Evolutionary conservation across 2,888 invertebrate genomes (phyloP), one percentile per base, ranked within the genome.

Genomic region (Eulithis prunata): DNA sequence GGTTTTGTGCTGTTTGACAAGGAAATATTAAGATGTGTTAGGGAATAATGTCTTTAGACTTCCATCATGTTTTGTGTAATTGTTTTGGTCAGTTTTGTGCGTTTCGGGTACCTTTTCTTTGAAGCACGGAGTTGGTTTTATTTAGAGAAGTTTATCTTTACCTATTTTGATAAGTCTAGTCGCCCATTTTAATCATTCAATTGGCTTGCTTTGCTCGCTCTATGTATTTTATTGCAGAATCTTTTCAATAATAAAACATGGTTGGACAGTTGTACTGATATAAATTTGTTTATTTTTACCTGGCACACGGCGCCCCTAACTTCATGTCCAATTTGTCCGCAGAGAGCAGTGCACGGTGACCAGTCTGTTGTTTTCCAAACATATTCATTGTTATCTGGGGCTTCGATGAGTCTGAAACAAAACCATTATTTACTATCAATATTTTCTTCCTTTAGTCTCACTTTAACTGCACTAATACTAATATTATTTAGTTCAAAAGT

Each of bases 311-410:
- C 95, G 59, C 95, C 95, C 75, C 96, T 94, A 83, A 95, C 95
- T 94, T 96, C 94, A 71, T 94, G 94, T 1, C 97, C 98, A 62
- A 94, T 94, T 51, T 96, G 96, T 0, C 97, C 97, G 78, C 98
- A 98, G 0, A 95, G 95, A 72, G 96, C 96, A 1, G 96, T 97
- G 83, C 98, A 98, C 12, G 95, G 94, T 0, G 97, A 96, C 98
- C 98, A 99, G 10, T 96, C 95, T 0, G 96, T 96, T 11, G 96
- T 95, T 80, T 95, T 94, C 98, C 98, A 98, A 73, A 95, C 95
- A 83, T 96, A 97, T 76, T 95, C 88, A 14, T 76, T 79, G 1
- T 81, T 77, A 36, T 90, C 90, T 0, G 74, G 62, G n/a, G 83
- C 76, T 72, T 78, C 78, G 79, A 77, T 94, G 88, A 69, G 85